A percentile compares a stretch with the other conserved stretches of the same genome.
Conservation (phyloP, 2,113 vertebrate genomes). For the Paramormyrops kingsleyae region DNA sequence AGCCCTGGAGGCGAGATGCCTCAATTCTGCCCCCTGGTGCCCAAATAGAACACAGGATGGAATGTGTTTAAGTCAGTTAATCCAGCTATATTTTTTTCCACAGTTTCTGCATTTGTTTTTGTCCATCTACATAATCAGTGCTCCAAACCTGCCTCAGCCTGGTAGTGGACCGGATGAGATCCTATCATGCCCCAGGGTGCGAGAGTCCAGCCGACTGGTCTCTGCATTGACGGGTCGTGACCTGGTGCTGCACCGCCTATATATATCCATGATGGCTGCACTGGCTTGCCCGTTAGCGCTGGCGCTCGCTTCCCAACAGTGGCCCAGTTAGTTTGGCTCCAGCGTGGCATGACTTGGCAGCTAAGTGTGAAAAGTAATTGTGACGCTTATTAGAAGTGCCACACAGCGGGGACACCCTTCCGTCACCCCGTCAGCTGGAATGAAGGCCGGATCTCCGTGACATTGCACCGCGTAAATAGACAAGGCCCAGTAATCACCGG, state of each 20-base stretch:
- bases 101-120: background rate
- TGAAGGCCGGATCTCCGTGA: background rate
- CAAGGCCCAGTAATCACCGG: background rate
- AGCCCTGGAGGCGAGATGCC: background rate
- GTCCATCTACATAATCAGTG: background rate
- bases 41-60: background rate
- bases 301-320: background rate
- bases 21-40: background rate
- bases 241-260: background rate
- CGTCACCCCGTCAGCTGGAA: background rate
- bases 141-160: background rate
- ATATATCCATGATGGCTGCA: background rate
- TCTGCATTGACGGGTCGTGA: background rate
- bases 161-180: background rate
- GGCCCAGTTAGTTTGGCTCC: background rate
- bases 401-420: background rate
- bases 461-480: background rate
- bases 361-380: background rate
- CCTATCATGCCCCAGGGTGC: background rate
- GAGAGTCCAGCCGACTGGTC: background rate
- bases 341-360: background rate
- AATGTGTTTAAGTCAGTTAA: background rate
- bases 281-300: background rate
- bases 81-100: background rate
- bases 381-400: conserved; percentile 5